Conservation (phyloP, 2,113 vertebrate species). For the Equus quagga region DNA sequence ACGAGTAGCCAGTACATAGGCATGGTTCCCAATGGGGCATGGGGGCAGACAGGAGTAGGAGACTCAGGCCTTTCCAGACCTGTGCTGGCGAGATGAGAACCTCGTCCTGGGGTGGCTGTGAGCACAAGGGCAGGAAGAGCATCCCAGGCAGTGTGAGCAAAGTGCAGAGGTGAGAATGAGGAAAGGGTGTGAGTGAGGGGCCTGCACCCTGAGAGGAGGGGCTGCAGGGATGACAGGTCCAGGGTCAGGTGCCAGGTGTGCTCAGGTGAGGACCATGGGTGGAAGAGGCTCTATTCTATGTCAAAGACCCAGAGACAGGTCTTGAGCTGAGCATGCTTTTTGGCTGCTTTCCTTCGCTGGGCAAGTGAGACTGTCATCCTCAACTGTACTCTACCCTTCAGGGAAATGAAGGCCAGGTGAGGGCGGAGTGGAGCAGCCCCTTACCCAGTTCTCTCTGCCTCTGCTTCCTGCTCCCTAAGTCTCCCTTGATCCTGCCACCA, state of each 20-base stretch:
- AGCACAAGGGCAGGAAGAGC: neutral
- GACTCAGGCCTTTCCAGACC: neutral
- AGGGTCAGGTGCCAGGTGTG: neutral
- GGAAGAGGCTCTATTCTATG: neutral
- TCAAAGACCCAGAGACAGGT: neutral
- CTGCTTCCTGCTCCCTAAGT: neutral
- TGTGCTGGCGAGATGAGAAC: neutral
- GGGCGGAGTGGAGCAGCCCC: neutral
- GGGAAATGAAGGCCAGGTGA: constrained; percentile 22
- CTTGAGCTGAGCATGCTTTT: neutral
- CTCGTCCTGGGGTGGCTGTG: neutral
- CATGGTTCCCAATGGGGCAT: neutral
- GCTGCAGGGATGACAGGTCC: neutral
- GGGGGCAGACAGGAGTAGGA: neutral
- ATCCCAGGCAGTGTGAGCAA: neutral
- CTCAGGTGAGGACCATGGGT: neutral
- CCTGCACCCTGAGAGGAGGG: neutral
- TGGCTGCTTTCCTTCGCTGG: neutral
- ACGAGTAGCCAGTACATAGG: fast-evolving
- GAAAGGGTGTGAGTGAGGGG: neutral
- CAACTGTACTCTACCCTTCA: neutral
- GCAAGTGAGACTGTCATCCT: neutral
- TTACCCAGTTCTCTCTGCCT: neutral
- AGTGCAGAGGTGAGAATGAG: neutral
- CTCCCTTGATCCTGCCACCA: neutral